Evolutionary conservation across 30 jellyfish, hydroid and myxozoan species (phyloP), one percentile per base, ranked within the genome.

Genomic region (Haliclystus octoradiatus): DNA sequence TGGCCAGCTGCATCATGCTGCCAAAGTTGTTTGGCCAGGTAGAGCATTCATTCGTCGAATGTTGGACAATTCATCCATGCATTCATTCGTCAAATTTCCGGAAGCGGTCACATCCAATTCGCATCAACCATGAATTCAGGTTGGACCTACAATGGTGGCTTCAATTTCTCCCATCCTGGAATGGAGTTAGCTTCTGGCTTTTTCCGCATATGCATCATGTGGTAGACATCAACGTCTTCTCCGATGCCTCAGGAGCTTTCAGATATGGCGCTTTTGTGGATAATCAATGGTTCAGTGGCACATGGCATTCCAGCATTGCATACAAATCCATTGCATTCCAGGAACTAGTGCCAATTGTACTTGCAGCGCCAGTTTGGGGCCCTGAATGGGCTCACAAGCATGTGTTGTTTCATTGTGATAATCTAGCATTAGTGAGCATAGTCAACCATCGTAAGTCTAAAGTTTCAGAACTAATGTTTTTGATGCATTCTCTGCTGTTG

Each of bases 341-440:
- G 30, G 71, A 62, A 31, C 40, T 62, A 49, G 71, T 62, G 25
- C 71, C 71, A 25, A 62, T 62, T 19, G 71, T 62, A 0, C 60
- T 62, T 62, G 71, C 71, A 22, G 71, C 71, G 71, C 71, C 15
- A 25, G 30, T 62, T 62, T 62, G 71, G 71, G 71, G 71, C 25
- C 40, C 25, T 28, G 30, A 27, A 0, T 62, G 71, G 71, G 2
- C 15, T n/a, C 71, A 31, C 1, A 62, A 62, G 15, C 33, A 24
- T 31, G 30, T 62, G 4, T n/a, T 22, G 25, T 62, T 62, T 31
- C 27, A 62, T 2, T 22, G 71, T 0, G 71, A 62, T n/a, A 62
- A 62, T 31, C 15, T 62, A 49, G 71, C 71, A 2, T 34, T 62
- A 22, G 71, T 62, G 2, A 23, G 2, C 9, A 24, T 24, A 24